phyloP scores from a whole-genome alignment of 2,113 vertebrate species.

The Athene noctua region DNA sequence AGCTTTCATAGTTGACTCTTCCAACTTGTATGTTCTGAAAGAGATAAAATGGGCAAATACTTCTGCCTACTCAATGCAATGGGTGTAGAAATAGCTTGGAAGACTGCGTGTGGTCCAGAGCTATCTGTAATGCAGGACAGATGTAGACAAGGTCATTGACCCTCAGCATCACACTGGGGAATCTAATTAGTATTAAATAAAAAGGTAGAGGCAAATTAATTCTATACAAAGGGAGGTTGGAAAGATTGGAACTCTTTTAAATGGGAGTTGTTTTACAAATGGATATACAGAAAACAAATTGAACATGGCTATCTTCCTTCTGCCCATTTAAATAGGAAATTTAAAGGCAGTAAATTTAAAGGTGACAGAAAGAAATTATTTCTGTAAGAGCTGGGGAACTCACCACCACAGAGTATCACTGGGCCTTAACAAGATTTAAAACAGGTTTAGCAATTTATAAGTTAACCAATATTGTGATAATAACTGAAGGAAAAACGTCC shows the following conservation, averaged over 20 bases:
- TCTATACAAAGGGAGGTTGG: neutral
- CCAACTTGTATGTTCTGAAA: neutral
- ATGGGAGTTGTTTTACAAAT: neutral
- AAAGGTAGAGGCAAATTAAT: conserved; percentile 9
- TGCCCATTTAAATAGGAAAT: neutral
- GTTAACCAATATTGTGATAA: neutral
- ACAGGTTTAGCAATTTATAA: neutral
- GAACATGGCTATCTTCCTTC: neutral
- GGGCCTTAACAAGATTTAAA: neutral
- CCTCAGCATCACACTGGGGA: neutral
- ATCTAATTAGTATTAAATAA: neutral
- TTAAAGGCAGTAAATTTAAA: conserved; percentile 7
- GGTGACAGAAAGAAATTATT: neutral
- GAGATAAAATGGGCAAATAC: neutral
- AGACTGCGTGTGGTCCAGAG: neutral
- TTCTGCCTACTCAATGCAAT: neutral
- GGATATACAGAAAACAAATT: neutral
- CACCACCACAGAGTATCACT: neutral
- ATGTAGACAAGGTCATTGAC: neutral
- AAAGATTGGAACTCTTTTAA: neutral
- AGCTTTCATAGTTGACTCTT: neutral
- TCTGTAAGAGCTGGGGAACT: neutral
- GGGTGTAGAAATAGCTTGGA: neutral
- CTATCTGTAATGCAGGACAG: neutral
- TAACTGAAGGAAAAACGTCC: neutral